A percentile compares a stretch with the other conserved stretches of the same genome.
phyloP scores from a whole-genome alignment of 2,888 invertebrate species.

The Flexamia atlantica region DNA sequence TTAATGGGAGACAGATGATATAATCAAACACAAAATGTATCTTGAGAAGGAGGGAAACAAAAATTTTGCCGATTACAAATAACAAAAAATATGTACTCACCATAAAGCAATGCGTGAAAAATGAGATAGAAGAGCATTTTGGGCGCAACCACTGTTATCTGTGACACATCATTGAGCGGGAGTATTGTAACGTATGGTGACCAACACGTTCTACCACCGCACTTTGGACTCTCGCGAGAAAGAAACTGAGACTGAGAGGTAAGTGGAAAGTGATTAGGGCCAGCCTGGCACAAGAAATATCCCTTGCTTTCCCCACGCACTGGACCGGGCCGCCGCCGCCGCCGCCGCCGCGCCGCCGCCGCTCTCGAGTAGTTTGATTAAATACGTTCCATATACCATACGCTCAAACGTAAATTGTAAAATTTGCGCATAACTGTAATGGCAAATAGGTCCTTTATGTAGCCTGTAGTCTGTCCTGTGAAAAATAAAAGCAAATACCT shows the following conservation, averaged over 20 bases:
- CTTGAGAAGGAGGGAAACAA: no score
- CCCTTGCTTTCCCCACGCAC: background rate
- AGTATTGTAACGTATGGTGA: background rate
- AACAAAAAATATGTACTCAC: background rate
- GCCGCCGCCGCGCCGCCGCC: background rate
- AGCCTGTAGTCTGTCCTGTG: no score
- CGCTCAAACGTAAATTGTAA: no score
- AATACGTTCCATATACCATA: no score
- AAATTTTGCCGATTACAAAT: background rate
- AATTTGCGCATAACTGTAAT: no score
- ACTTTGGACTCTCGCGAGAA: background rate
- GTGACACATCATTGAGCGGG: background rate
- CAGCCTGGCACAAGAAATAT: conserved; percentile 2
- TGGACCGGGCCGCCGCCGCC: background rate
- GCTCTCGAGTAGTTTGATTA: no score
- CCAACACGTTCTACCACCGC: background rate
- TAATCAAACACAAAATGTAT: no score
- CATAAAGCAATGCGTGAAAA: background rate
- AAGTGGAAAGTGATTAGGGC: conserved; percentile 21
- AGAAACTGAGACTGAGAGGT: conserved; percentile 31
- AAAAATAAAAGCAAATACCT: no score
- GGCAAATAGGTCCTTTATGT: no score
- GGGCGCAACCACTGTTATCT: conserved; percentile 2
- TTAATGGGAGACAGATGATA: no score
- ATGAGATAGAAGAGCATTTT: conserved; percentile 6